Percentiles rank a stretch among this genome's conserved stretches.
Evolutionary conservation across 2,113 vertebrate species (phyloP).

Genomic region (Notechis scutatus): DNA sequence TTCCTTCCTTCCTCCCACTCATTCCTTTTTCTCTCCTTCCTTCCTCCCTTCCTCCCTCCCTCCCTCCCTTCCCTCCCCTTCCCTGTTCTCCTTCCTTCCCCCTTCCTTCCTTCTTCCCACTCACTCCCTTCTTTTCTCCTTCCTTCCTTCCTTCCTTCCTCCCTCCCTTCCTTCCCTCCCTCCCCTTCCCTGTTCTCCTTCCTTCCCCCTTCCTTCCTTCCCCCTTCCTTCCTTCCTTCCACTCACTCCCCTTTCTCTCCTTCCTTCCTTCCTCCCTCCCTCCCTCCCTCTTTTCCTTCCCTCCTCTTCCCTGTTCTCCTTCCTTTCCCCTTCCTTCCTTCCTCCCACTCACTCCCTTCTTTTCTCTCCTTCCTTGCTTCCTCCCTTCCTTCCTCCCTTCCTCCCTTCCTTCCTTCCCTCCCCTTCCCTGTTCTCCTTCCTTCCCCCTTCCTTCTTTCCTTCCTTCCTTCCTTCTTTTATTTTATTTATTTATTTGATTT

Average conservation of each 20-base stretch:
- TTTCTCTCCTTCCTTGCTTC: rapidly evolving
- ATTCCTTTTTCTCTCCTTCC: too few species aligned
- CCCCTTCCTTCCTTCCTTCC: too few species aligned
- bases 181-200: rapidly evolving
- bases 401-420: rapidly evolving
- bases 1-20: rapidly evolving
- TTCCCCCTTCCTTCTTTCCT: too few species aligned
- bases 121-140: too few species aligned
- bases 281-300: rapidly evolving
- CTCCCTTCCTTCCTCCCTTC: rapidly evolving
- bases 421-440: rapidly evolving
- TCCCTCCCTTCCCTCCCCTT: too few species aligned
- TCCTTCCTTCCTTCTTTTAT: rapidly evolving
- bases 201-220: rapidly evolving
- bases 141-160: rapidly evolving
- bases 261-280: rapidly evolving
- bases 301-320: rapidly evolving
- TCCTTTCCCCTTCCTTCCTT: too few species aligned
- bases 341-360: rapidly evolving
- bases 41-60: too few species aligned
- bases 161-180: rapidly evolving
- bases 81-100: too few species aligned
- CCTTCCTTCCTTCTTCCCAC: too few species aligned
- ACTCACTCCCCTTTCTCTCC: rapidly evolving
- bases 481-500: too few species aligned